A percentile compares a stretch with the other conserved stretches of the same genome.
Conservation (phyloP, 1,140 invertebrate genomes). For the Glossosoma conforme region DNA sequence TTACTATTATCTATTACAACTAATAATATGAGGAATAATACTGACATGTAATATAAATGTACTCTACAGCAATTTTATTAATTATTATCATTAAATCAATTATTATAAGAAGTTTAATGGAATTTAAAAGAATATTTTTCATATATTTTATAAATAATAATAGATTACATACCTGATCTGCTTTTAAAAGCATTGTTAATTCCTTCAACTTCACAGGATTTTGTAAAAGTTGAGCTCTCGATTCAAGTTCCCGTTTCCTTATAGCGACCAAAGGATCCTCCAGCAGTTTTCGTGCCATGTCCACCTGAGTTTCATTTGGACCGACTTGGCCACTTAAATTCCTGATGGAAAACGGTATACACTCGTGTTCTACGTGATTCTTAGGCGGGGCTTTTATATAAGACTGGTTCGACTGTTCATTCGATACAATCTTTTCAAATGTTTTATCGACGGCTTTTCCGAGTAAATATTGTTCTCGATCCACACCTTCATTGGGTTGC, state of each 20-base stretch:
- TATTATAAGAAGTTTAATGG: too few relatives aligned
- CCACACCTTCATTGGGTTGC: slow-evolving; percentile 65
- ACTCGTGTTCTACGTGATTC: slow-evolving; percentile 70
- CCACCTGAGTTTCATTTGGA: slow-evolving; percentile 63
- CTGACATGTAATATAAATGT: too few relatives aligned
- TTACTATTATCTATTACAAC: too few relatives aligned
- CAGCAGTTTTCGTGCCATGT: slow-evolving; percentile 75
- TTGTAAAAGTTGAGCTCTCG: slow-evolving; percentile 69
- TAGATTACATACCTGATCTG: slow-evolving; percentile 46
- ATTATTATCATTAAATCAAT: too few relatives aligned
- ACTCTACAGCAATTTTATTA: too few relatives aligned
- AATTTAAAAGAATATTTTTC: too few relatives aligned
- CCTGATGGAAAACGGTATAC: slow-evolving; percentile 69
- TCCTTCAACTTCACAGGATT: slow-evolving; percentile 89
- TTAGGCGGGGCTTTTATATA: slow-evolving; percentile 45
- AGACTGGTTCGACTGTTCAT: slow-evolving; percentile 53
- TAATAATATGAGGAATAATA: too few relatives aligned
- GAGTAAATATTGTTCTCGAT: slow-evolving; percentile 86
- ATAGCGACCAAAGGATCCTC: slow-evolving; percentile 88
- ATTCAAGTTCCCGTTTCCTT: slow-evolving; percentile 80
- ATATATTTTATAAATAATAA: too few relatives aligned
- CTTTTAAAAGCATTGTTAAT: slow-evolving; percentile 69
- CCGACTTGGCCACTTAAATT: slow-evolving; percentile 50
- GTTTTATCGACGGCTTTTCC: slow-evolving; percentile 83
- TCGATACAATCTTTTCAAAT: slow-evolving; percentile 63